phyloP scores from a whole-genome alignment of 2,797 vertebrate genomes.

The Schizothorax lantsangensis region DNA sequence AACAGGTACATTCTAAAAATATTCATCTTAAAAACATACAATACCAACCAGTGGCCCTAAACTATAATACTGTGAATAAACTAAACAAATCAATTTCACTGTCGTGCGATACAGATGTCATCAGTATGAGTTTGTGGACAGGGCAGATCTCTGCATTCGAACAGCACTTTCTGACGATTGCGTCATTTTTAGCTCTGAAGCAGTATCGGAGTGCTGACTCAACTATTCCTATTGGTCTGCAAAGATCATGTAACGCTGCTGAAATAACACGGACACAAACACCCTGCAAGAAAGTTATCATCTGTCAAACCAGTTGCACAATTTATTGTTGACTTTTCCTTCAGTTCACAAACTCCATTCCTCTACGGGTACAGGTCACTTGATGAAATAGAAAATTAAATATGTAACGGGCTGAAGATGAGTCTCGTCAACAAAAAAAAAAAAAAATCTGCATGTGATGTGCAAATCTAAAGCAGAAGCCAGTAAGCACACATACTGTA shows the following conservation, averaged over 20 bases:
- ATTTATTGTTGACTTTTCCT: not conserved
- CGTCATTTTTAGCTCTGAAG: conserved; percentile 48
- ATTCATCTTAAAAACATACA: not conserved
- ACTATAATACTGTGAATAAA: not conserved
- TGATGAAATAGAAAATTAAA: not conserved
- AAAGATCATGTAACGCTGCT: conserved; percentile 44
- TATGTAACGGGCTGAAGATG: not conserved
- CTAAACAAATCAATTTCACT: not conserved
- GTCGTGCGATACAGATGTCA: not conserved
- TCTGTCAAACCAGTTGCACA: conserved; percentile 4
- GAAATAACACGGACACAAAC: conserved; percentile 31
- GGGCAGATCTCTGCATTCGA: conserved; percentile 15
- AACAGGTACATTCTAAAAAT: not conserved
- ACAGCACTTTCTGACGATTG: conserved; percentile 45
- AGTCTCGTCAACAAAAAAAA: not conserved
- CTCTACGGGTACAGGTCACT: not conserved
- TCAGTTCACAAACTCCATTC: not conserved
- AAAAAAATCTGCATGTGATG: not conserved
- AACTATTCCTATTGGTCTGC: conserved; percentile 42
- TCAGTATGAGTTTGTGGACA: conserved; percentile 1
- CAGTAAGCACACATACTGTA: not conserved
- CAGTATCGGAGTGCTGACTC: conserved; percentile 28
- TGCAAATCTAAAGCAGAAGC: not conserved
- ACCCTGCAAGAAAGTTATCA: conserved; percentile 13
- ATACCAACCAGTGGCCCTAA: not conserved